A percentile compares a stretch with the other conserved stretches of the same genome.
Conservation (phyloP, 2,113 vertebrate genomes). For the Silurus glanis region DNA sequence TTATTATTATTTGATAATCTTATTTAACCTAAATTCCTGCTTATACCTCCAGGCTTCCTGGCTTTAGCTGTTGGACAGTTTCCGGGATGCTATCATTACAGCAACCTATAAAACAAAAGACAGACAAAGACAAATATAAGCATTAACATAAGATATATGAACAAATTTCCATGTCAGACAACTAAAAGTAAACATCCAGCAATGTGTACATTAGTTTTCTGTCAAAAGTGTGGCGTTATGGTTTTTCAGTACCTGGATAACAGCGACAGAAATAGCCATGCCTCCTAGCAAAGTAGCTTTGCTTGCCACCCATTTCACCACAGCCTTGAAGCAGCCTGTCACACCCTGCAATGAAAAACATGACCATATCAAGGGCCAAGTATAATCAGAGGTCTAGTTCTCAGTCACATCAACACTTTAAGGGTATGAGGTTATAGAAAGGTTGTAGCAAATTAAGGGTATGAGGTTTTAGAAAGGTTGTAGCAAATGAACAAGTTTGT, state of each 20-base stretch:
- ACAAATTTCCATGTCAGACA: too few relatives aligned
- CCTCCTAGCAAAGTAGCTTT: slow-evolving; percentile 66
- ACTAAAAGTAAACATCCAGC: too few relatives aligned
- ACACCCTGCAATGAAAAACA: slow-evolving; percentile 46
- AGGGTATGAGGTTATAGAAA: background rate
- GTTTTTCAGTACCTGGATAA: slow-evolving; percentile 68
- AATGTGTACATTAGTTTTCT: too few relatives aligned
- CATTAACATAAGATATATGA: too few relatives aligned
- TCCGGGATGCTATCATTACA: slow-evolving; percentile 4
- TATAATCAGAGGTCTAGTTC: too few relatives aligned
- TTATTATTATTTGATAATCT: too few relatives aligned
- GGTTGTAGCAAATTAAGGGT: background rate
- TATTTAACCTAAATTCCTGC: too few relatives aligned
- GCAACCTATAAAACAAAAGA: background rate
- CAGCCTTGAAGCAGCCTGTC: slow-evolving; percentile 58
- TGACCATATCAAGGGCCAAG: too few relatives aligned
- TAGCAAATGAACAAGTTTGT: background rate
- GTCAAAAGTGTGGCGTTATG: background rate
- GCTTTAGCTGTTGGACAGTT: slow-evolving; percentile 8
- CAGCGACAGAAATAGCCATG: slow-evolving; percentile 67
- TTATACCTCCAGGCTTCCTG: too few relatives aligned
- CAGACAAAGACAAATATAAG: background rate
- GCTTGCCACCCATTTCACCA: slow-evolving; percentile 61
- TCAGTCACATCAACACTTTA: too few relatives aligned
- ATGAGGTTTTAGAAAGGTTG: too few relatives aligned